These are phyloP conservation scores for Vanacampus margaritifer DNA, from an alignment of 2,113 vertebrate genomes.

Conservation along the genomic window DNA sequence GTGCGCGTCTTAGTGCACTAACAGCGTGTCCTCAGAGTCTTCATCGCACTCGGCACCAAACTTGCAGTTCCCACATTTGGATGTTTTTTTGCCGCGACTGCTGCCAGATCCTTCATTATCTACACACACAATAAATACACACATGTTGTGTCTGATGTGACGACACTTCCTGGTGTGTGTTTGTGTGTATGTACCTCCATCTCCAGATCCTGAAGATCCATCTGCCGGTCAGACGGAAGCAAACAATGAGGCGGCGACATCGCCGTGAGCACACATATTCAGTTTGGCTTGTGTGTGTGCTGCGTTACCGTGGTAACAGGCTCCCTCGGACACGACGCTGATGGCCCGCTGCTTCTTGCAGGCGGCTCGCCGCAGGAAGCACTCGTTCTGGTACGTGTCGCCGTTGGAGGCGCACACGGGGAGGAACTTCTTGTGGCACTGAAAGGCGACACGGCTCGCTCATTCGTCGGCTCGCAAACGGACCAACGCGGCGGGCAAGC, in stretches of 20 bases:
- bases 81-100: constrained; percentile 85
- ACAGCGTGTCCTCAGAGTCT: constrained; percentile 94
- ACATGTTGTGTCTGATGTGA: no score
- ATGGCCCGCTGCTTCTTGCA: constrained; percentile 93
- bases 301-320: constrained; percentile 86
- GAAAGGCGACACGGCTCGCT: constrained; percentile 37
- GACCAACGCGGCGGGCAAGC: background rate
- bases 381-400: constrained; percentile 98
- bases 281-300: background rate
- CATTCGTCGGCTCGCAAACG: background rate
- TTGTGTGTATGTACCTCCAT: constrained; percentile 75
- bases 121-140: constrained; percentile 41
- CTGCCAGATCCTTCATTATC: constrained; percentile 92
- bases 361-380: constrained; percentile 88
- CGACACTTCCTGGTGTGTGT: background rate
- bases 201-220: constrained; percentile 87
- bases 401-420: constrained; percentile 96
- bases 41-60: constrained; percentile 97
- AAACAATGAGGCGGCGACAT: background rate
- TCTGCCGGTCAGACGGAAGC: constrained; percentile 63
- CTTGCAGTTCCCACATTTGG: constrained; percentile 94
- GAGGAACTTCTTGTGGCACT: constrained; percentile 94
- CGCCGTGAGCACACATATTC: background rate
- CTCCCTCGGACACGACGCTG: constrained; percentile 78
- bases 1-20: constrained; percentile 54